A percentile compares a stretch with the other conserved stretches of the same genome.
Evolutionary conservation across 2,113 vertebrate species (phyloP).

Genomic region (Ictidomys tridecemlineatus): DNA sequence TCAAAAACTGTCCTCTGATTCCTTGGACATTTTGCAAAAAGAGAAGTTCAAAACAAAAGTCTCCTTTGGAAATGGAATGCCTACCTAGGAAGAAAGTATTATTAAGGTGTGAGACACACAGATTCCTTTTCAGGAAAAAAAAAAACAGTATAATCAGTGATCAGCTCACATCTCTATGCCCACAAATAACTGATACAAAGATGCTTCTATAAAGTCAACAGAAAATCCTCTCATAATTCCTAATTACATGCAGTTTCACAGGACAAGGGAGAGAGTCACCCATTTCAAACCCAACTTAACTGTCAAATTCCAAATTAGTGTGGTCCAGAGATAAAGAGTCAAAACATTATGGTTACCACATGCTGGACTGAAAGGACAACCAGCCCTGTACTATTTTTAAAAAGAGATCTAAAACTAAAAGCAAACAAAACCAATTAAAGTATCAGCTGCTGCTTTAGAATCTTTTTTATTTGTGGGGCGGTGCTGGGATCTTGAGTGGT

Average conservation of each 20-base stretch:
- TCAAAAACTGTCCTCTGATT: not conserved
- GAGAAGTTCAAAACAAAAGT: conserved; percentile 37
- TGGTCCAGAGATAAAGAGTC: not conserved
- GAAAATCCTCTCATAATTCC: not conserved
- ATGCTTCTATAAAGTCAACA: not conserved
- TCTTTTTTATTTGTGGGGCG: not conserved
- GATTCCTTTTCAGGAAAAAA: conserved; percentile 13
- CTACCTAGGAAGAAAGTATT: not conserved
- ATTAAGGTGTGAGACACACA: not conserved
- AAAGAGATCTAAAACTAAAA: not conserved
- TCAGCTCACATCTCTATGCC: not conserved
- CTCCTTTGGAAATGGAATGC: conserved; percentile 16
- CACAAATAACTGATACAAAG: not conserved
- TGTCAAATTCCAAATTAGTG: not conserved
- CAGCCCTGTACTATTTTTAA: not conserved
- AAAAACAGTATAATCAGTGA: not conserved
- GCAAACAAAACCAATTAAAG: not conserved
- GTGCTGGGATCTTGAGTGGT: no score
- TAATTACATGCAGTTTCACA: not conserved
- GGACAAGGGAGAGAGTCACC: not conserved
- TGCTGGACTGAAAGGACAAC: not conserved
- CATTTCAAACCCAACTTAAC: not conserved
- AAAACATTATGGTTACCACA: not conserved
- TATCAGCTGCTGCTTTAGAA: not conserved
- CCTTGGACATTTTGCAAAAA: not conserved